Base-by-base conservation (phyloP, 2,797 vertebrate species). In the Poecilia gillii region DNA sequence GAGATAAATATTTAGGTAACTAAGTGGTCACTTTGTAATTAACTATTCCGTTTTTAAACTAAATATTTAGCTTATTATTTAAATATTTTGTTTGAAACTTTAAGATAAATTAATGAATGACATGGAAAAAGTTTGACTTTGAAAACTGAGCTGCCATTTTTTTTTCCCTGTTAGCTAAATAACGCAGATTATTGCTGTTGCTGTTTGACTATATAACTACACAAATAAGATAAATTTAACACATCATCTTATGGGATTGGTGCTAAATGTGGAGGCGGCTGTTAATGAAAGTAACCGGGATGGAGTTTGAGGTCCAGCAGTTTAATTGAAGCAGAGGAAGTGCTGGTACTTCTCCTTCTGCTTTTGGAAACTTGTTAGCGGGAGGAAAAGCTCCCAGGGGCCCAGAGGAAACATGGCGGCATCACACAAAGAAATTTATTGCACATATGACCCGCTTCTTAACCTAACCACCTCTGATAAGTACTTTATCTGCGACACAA, bases 401-500 rank as follows among this genome's bases (percentile, higher is more conserved):
- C 90, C 91, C 89, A 91, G 87, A 91, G 92, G 91, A 94, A 95
- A 88, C 83, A 82, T 75, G 89, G 74, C 80, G 73, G 79, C 53
- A 55, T 74, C 14, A 87, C 86, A 94, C 91, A 93, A 93, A 94
- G 88, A 81, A 85, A 89, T 71, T 46, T 84, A 89, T 75, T 86
- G 81, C 86, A 84, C 81, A 41, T 75, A 74, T 84, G 86, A 88
- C 91, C 88, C 76, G 53, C 59, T 14, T 25, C 2, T 68, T 86
- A 81, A 84, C 85, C 76, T 55, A 79, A 88, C 85, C 81, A 82
- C 82, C 7, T 57, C 66, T 87, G 82, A 72, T 82, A 75, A 80
- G 84, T 79, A 68, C 79, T 81, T 91, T 93, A 94, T 94, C 91
- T 94, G 16, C 74, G 73, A 86, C 88, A 82, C 83, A 89, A 91